Evolutionary conservation across 64 coral and sea anemone genomes (phyloP).

Genomic region (Stichodactyla mertensii): DNA sequence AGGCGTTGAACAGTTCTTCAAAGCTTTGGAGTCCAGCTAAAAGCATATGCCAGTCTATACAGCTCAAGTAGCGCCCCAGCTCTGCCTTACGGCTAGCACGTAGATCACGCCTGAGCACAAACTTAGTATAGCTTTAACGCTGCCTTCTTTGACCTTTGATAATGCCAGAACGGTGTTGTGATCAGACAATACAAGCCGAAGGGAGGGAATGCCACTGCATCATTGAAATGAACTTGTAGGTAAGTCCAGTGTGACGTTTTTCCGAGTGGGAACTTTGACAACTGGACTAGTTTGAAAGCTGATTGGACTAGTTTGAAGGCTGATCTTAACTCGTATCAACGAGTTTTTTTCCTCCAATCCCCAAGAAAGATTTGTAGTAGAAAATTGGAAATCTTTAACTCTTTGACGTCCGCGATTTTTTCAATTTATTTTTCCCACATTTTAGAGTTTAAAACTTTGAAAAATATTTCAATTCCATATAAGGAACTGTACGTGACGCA

Average conservation of each 20-base stretch:
- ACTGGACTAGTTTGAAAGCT: no score
- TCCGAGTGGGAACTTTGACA: conserved; percentile 4
- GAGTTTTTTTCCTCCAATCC: no score
- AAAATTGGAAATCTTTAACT: no score
- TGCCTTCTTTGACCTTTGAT: neutral
- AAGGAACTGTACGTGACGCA: no score
- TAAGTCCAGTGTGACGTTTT: conserved; percentile 1
- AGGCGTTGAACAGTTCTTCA: conserved; percentile 18
- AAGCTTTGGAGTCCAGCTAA: conserved; percentile 34
- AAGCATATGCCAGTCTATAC: conserved; percentile 10
- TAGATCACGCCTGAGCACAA: conserved; percentile 27
- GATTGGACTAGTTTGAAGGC: no score
- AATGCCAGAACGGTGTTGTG: conserved; percentile 12
- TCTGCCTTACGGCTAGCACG: conserved; percentile 21
- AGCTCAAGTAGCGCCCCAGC: conserved; percentile 35
- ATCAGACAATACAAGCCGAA: neutral
- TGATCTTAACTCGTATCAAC: no score
- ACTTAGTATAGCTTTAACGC: neutral
- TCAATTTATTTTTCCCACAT: no score
- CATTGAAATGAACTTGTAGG: conserved; percentile 3
- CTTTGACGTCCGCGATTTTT: no score
- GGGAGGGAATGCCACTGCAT: neutral
- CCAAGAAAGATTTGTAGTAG: no score
- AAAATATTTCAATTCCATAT: no score
- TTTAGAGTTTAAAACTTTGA: no score